Percentiles rank a stretch among this genome's conserved stretches.
Evolutionary conservation across 2,797 vertebrate genomes (phyloP).

Genomic region (Xiphophorus birchmanni): DNA sequence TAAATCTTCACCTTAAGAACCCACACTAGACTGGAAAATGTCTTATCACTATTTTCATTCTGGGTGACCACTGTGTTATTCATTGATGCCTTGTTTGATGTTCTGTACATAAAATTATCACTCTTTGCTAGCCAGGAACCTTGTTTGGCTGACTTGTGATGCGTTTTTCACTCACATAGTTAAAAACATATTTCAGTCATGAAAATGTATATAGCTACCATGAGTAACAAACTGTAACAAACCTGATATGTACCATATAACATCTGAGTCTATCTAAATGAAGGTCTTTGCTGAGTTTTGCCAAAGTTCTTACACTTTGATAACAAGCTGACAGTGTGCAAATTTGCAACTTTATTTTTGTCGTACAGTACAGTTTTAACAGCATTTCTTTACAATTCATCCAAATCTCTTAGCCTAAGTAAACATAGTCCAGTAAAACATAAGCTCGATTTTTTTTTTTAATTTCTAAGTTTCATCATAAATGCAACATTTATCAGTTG

Average conservation of each 20-base stretch:
- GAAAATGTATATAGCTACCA: neutral
- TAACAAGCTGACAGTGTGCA: constrained; percentile 68
- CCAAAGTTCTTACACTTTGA: constrained; percentile 28
- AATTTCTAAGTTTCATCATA: constrained; percentile 34
- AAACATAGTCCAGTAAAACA: constrained; percentile 68
- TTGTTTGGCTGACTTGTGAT: neutral
- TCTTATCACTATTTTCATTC: neutral
- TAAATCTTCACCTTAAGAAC: neutral
- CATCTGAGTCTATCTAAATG: neutral
- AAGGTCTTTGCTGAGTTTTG: neutral
- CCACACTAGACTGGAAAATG: neutral
- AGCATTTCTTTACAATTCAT: constrained; percentile 73
- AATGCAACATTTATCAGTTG: constrained; percentile 61
- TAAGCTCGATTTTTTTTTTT: constrained; percentile 52
- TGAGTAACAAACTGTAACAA: neutral
- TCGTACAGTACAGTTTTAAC: constrained; percentile 77
- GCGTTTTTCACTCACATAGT: neutral
- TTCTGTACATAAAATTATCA: neutral
- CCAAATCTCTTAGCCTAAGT: constrained; percentile 57
- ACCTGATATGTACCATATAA: neutral
- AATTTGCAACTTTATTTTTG: constrained; percentile 81
- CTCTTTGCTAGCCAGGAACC: neutral
- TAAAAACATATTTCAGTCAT: neutral
- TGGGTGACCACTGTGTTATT: neutral
- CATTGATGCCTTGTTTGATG: neutral